A percentile compares a stretch with the other conserved stretches of the same genome.
These are phyloP conservation scores for Scolopax bukidnonensis DNA, from an alignment of 2,797 vertebrate genomes.

Conservation along the genomic window DNA sequence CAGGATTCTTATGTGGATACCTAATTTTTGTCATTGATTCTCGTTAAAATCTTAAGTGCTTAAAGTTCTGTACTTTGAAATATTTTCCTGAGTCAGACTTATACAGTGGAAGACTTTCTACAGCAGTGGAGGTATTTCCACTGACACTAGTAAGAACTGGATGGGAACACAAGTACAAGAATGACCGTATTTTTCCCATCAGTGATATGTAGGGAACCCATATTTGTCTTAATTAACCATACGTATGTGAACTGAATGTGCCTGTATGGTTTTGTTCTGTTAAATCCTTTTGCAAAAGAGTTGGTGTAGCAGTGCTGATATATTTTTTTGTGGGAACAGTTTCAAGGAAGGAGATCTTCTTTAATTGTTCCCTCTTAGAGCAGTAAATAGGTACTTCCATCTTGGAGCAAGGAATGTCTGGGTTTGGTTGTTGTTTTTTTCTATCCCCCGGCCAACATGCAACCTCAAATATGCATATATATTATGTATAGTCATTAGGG, in stretches of 20 bases:
- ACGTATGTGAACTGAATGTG: background rate
- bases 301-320: background rate
- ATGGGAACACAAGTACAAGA: background rate
- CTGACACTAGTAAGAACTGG: background rate
- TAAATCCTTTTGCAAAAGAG: background rate
- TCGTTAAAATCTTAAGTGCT: background rate
- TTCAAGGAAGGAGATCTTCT: background rate
- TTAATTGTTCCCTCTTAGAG: constrained; percentile 28
- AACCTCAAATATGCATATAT: constrained; percentile 68
- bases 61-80: background rate
- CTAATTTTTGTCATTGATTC: background rate
- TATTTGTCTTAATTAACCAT: background rate
- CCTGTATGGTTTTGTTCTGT: background rate
- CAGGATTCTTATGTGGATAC: background rate
- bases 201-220: background rate
- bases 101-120: no score
- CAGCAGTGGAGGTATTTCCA: background rate
- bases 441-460: background rate
- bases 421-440: constrained; percentile 58
- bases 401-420: constrained; percentile 36
- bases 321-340: background rate
- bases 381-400: constrained; percentile 48
- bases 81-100: background rate
- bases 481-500: constrained; percentile 54
- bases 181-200: background rate